phyloP scores from a whole-genome alignment of 2,888 invertebrate genomes.

The Idaea dimidiata region DNA sequence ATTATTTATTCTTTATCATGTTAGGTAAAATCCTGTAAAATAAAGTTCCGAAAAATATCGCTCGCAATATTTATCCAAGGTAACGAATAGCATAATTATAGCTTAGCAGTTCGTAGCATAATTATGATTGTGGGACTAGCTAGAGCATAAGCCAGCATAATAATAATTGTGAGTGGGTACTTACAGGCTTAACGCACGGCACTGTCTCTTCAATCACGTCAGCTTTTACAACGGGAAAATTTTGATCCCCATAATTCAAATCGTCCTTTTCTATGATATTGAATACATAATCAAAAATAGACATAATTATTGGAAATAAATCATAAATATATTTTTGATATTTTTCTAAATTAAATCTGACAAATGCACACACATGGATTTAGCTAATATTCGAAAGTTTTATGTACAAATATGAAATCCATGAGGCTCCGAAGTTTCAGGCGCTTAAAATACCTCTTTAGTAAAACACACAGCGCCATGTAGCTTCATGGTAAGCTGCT shows the following conservation, averaged over 20 bases:
- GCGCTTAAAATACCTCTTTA: too few relatives aligned
- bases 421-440: conserved; percentile 37
- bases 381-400: conserved; percentile 43
- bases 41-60: too few relatives aligned
- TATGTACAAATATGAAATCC: conserved; percentile 43
- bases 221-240: conserved; percentile 53
- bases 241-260: conserved; percentile 22
- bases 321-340: conserved; percentile 47
- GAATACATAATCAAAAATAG: conserved; percentile 62
- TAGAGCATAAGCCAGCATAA: not conserved
- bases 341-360: conserved; percentile 41
- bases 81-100: too few relatives aligned
- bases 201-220: conserved; percentile 49
- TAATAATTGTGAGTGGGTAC: conserved; percentile 24
- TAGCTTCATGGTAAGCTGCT: too few relatives aligned
- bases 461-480: too few relatives aligned
- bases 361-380: conserved; percentile 55
- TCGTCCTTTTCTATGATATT: conserved; percentile 36
- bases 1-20: too few relatives aligned
- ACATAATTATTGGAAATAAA: conserved; percentile 67
- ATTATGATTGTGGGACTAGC: not conserved
- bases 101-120: too few relatives aligned
- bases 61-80: too few relatives aligned
- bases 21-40: too few relatives aligned
- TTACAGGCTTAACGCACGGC: conserved; percentile 56